Conservation (phyloP, 2,797 vertebrate species). For the Chelon labrosus region DNA sequence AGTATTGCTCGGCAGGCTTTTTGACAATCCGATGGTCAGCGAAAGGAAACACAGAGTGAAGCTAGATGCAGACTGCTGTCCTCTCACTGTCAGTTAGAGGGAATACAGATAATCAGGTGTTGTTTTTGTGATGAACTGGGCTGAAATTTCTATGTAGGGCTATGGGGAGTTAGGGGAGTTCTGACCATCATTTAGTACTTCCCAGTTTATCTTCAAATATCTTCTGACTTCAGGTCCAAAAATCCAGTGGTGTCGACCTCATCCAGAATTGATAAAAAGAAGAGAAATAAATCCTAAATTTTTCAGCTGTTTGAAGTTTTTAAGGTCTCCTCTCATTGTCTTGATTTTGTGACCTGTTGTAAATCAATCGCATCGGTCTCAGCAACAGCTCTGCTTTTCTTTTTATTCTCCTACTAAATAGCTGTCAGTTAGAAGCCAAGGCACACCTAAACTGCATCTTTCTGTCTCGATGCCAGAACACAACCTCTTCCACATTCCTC, state of each 20-base stretch:
- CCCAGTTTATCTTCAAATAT: background rate
- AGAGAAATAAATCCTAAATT: background rate
- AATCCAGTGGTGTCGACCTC: conserved; percentile 9
- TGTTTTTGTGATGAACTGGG: conserved; percentile 15
- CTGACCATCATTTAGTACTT: conserved; percentile 29
- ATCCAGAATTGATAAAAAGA: background rate
- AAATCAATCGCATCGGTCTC: background rate
- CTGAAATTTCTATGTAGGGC: conserved; percentile 9
- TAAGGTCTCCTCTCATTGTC: background rate
- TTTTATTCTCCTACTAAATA: background rate
- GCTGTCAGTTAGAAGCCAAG: background rate
- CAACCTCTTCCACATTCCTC: background rate
- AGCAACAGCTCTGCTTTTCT: background rate
- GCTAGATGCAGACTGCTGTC: conserved; percentile 13
- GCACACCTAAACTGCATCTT: background rate
- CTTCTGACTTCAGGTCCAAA: conserved; percentile 1
- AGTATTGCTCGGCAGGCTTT: conserved; percentile 12
- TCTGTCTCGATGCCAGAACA: background rate
- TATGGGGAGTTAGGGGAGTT: conserved; percentile 2
- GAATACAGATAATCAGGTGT: conserved; percentile 28
- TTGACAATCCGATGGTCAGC: conserved; percentile 29
- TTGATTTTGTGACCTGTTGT: background rate
- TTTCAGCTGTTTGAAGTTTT: background rate
- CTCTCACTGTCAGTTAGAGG: conserved; percentile 36
- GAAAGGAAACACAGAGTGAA: background rate